These are phyloP conservation scores for Drosophila kanapiae DNA, from an alignment of 1,140 invertebrate genomes.

Conservation along the genomic window DNA sequence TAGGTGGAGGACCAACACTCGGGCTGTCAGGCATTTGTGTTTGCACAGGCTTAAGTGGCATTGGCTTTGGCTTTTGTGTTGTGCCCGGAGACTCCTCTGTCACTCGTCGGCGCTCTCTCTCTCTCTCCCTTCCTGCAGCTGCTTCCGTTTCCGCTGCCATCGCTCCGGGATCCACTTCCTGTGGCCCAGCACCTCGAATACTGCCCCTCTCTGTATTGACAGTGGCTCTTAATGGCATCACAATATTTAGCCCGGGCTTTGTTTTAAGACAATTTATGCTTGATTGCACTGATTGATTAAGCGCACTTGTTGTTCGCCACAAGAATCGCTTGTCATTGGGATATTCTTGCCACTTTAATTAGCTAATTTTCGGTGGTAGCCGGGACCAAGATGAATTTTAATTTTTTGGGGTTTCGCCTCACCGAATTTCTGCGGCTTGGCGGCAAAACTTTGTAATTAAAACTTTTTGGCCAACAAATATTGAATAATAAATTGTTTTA, in stretches of 20 bases:
- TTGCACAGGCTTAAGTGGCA: constrained; percentile 78
- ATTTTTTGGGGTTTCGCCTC: constrained; percentile 9
- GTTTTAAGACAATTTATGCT: constrained; percentile 82
- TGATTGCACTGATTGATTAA: constrained; percentile 83
- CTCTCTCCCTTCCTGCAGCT: constrained; percentile 36
- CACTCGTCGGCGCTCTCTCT: not conserved
- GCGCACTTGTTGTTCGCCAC: constrained; percentile 63
- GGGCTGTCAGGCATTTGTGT: constrained; percentile 54
- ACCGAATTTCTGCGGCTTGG: constrained; percentile 18
- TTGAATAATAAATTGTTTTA: constrained; percentile 76
- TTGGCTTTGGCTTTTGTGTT: constrained; percentile 62
- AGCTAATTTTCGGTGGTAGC: constrained; percentile 40
- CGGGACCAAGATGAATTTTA: constrained; percentile 30
- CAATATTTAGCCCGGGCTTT: constrained; percentile 76
- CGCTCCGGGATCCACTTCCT: constrained; percentile 20
- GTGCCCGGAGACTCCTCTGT: constrained; percentile 9
- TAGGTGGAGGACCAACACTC: constrained; percentile 16
- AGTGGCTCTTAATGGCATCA: constrained; percentile 77
- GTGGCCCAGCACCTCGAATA: constrained; percentile 15
- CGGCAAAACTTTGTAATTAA: constrained; percentile 70
- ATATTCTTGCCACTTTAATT: constrained; percentile 56
- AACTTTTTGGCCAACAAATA: constrained; percentile 63
- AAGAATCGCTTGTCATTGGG: constrained; percentile 32
- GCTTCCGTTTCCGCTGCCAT: constrained; percentile 60
- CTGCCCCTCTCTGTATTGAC: constrained; percentile 49